Evolutionary conservation across 2,888 invertebrate species (phyloP).

Genomic region (Lepidocyrtoides sp.): DNA sequence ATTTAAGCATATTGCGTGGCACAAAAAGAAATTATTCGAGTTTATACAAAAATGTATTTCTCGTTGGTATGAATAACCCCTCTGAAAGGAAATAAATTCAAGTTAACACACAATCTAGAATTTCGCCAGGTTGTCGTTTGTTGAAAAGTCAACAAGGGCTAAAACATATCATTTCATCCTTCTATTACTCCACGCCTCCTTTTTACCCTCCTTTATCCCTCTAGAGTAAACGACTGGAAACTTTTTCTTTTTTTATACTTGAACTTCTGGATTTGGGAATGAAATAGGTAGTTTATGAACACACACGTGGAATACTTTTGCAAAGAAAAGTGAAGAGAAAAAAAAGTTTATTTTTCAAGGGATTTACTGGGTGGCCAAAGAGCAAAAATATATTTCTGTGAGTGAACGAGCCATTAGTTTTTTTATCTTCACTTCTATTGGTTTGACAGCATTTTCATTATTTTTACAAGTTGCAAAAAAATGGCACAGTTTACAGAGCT

Average conservation of each 20-base stretch:
- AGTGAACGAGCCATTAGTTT: conserved; percentile 37
- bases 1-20: too few relatives aligned
- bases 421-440: conserved; percentile 52
- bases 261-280: neutral
- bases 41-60: neutral
- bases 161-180: conserved; percentile 9
- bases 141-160: conserved; percentile 49
- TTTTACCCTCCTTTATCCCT: neutral
- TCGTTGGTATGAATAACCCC: neutral
- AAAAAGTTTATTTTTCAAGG: conserved; percentile 16
- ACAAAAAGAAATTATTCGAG: too few relatives aligned
- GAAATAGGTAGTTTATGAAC: neutral
- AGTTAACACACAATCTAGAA: neutral
- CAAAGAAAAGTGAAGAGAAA: conserved; percentile 3
- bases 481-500: neutral
- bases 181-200: too few relatives aligned
- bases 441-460: conserved; percentile 21
- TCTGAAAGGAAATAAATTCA: conserved; percentile 6
- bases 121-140: neutral
- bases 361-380: conserved; percentile 42
- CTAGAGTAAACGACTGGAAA: neutral
- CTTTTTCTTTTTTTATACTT: conserved; percentile 12
- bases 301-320: conserved; percentile 13
- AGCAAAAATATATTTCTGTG: neutral
- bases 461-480: neutral